phyloP scores from a whole-genome alignment of 2,113 vertebrate species.

The Cyanistes caeruleus region DNA sequence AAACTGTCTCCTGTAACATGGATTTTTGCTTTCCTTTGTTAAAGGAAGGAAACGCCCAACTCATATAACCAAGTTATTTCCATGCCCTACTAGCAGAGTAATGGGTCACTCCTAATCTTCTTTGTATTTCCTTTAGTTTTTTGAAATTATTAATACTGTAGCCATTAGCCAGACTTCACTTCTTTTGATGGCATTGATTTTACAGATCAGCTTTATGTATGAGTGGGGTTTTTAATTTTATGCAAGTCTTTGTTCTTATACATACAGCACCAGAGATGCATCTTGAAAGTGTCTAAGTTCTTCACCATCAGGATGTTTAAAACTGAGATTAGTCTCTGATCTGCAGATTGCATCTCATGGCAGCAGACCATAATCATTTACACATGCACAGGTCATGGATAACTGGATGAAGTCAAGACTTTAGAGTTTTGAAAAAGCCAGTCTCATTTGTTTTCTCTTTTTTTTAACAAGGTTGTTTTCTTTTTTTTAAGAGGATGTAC shows the following conservation, averaged over 20 bases:
- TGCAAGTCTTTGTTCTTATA: not conserved
- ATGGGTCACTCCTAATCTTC: not conserved
- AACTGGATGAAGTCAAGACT: not conserved
- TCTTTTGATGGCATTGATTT: not conserved
- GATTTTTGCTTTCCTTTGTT: not conserved
- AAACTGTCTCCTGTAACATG: not conserved
- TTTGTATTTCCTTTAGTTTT: not conserved
- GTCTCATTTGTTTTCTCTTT: not conserved
- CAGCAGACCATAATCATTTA: not conserved
- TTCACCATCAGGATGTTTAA: not conserved
- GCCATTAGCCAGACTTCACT: not conserved
- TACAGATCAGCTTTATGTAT: not conserved
- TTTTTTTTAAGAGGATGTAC: not conserved
- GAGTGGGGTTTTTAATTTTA: not conserved
- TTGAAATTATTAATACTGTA: not conserved
- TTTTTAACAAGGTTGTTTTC: not conserved
- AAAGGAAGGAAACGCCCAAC: not conserved
- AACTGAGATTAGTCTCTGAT: not conserved
- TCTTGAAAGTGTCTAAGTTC: not conserved
- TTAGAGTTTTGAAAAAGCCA: not conserved
- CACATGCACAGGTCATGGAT: fast-evolving
- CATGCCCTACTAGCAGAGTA: not conserved
- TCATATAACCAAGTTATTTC: not conserved
- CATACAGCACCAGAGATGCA: not conserved
- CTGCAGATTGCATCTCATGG: not conserved